Evolutionary conservation across 2,797 vertebrate species (phyloP).

Genomic region (Gallinago nigripennis): DNA sequence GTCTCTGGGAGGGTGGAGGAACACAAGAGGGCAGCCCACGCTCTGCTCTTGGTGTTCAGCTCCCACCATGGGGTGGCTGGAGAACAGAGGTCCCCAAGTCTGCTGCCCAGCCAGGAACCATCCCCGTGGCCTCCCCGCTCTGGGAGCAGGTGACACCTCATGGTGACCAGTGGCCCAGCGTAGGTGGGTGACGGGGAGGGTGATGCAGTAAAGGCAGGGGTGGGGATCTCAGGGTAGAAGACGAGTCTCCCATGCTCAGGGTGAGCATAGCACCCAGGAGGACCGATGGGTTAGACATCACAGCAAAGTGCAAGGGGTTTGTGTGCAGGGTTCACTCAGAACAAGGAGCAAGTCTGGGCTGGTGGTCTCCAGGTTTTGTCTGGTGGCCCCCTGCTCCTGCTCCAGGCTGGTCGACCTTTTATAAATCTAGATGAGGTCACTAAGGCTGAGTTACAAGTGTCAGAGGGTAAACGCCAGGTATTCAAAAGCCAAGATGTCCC

Average conservation of each 20-base stretch:
- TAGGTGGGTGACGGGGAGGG: background rate
- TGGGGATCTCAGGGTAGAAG: background rate
- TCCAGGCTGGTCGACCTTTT: background rate
- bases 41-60: background rate
- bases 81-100: background rate
- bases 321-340: background rate
- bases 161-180: background rate
- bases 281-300: background rate
- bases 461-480: background rate
- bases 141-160: fast-evolving
- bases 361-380: background rate
- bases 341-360: background rate
- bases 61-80: background rate
- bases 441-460: background rate
- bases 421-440: background rate
- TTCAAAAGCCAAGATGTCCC: background rate
- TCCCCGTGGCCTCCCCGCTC: background rate
- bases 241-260: background rate
- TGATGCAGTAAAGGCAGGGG: background rate
- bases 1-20: background rate
- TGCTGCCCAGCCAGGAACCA: background rate
- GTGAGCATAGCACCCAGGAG: background rate
- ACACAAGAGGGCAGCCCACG: background rate
- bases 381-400: background rate
- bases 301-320: background rate